Evolutionary conservation across 2,113 vertebrate species (phyloP).

Genomic region (Artemisiospiza belli): DNA sequence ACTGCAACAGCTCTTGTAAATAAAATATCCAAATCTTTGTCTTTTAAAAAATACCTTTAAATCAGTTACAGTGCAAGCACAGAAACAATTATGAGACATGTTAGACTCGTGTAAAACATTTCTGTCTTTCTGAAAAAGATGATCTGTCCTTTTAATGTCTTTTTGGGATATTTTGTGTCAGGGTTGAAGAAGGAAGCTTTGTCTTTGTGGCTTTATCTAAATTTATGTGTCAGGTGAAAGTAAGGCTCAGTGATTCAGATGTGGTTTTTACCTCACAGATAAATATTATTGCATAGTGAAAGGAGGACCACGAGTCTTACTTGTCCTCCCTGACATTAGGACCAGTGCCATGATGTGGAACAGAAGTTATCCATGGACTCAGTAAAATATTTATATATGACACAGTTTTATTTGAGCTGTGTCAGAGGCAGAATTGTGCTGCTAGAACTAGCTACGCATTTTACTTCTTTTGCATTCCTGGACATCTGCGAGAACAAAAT

Average conservation of each 20-base stretch:
- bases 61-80: neutral
- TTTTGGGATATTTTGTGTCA: neutral
- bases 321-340: neutral
- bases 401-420: neutral
- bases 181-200: neutral
- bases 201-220: neutral
- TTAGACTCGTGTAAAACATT: neutral
- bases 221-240: neutral
- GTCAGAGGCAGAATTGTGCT: neutral
- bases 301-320: neutral
- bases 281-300: neutral
- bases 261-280: neutral
- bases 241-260: neutral
- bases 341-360: neutral
- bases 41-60: neutral
- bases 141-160: neutral
- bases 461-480: conserved; percentile 30
- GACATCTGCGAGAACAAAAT: neutral
- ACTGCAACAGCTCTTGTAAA: neutral
- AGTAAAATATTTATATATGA: neutral
- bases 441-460: neutral
- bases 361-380: neutral
- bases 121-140: neutral
- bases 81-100: neutral
- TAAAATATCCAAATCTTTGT: neutral